Conservation (phyloP, 2,888 invertebrate genomes). For the Elysia crispata region DNA sequence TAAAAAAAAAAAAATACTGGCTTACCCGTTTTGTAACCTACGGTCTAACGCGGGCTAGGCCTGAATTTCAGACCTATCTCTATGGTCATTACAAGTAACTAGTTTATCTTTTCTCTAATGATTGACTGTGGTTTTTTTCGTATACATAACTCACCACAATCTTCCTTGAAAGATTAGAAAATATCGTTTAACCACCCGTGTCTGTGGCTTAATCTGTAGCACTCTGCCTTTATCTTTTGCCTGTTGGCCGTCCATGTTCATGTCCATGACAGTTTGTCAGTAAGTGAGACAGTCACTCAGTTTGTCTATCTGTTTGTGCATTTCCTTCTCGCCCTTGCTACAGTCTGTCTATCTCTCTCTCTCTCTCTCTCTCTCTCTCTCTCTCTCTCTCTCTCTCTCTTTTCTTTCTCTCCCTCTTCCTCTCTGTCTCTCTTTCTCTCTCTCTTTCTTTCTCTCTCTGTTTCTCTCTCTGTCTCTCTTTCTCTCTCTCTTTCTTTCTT, state of each 20-base stretch:
- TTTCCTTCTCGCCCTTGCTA: background rate
- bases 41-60: too few relatives aligned
- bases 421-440: slow-evolving; percentile 12
- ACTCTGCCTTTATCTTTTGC: background rate
- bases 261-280: too few relatives aligned
- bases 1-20: too few relatives aligned
- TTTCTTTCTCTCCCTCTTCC: slow-evolving; percentile 18
- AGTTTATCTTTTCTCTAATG: too few relatives aligned
- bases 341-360: background rate
- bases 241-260: too few relatives aligned
- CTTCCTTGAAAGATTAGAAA: too few relatives aligned
- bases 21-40: too few relatives aligned
- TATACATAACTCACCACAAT: too few relatives aligned
- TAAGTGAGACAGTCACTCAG: too few relatives aligned
- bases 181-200: background rate
- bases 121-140: too few relatives aligned
- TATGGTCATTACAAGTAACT: too few relatives aligned
- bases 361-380: background rate
- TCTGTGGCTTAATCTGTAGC: background rate
- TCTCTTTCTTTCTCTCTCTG: slow-evolving; percentile 1
- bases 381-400: background rate
- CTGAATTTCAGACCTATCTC: too few relatives aligned
- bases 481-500: background rate
- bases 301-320: background rate
- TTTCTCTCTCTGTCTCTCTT: background rate